phyloP scores from a whole-genome alignment of 2,113 vertebrate genomes.

The Macrotus californicus region DNA sequence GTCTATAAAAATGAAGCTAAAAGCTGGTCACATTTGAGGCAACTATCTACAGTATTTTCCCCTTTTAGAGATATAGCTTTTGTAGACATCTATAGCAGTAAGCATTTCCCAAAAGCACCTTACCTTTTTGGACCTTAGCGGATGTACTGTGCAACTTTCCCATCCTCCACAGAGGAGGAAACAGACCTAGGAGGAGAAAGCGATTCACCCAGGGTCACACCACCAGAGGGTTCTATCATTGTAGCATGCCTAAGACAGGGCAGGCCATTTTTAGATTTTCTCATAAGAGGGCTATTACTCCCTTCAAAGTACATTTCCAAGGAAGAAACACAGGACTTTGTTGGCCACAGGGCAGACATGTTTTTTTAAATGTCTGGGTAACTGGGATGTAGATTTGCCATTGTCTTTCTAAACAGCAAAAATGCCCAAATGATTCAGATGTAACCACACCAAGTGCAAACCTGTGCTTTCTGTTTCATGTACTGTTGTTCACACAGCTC shows the following conservation, averaged over 20 bases:
- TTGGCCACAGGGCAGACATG: background rate
- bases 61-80: slow-evolving; percentile 54
- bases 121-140: slow-evolving; percentile 50
- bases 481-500: slow-evolving; percentile 42
- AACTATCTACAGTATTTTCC: slow-evolving; percentile 47
- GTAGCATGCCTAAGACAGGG: slow-evolving; percentile 41
- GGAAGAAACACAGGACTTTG: slow-evolving; percentile 30
- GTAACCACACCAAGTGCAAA: slow-evolving; percentile 57
- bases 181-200: slow-evolving; percentile 40
- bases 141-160: slow-evolving; percentile 25
- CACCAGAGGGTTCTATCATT: slow-evolving; percentile 28
- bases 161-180: slow-evolving; percentile 8
- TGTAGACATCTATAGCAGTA: slow-evolving; percentile 45
- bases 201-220: slow-evolving; percentile 23
- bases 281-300: slow-evolving; percentile 43
- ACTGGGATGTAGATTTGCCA: slow-evolving; percentile 42
- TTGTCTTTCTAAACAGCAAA: slow-evolving; percentile 52
- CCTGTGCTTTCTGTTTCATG: slow-evolving; percentile 54
- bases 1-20: slow-evolving; percentile 54
- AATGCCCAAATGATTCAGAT: slow-evolving; percentile 52
- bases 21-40: slow-evolving; percentile 47
- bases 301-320: slow-evolving; percentile 54
- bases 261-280: slow-evolving; percentile 44
- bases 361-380: slow-evolving; percentile 32
- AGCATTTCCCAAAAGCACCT: slow-evolving; percentile 54